Conservation (phyloP, 2,113 vertebrate genomes). For the Aix galericulata region DNA sequence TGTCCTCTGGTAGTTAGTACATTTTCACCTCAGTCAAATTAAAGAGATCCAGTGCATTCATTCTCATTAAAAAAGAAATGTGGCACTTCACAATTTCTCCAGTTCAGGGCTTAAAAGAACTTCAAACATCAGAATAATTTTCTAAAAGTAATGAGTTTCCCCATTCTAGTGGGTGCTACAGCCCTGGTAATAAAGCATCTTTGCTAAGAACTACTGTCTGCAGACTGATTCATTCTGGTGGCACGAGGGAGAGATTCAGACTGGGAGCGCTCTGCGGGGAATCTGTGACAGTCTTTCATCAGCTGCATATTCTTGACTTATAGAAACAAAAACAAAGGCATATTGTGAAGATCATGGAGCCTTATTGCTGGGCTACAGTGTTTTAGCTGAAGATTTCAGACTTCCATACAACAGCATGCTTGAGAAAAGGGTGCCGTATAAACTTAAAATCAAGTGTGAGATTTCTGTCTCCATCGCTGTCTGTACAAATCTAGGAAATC, state of each 20-base stretch:
- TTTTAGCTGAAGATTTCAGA: constrained; percentile 41
- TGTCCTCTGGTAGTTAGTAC: constrained; percentile 37
- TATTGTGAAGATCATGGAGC: constrained; percentile 28
- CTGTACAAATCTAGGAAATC: constrained; percentile 45
- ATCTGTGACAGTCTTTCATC: constrained; percentile 62
- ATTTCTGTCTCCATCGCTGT: constrained; percentile 52
- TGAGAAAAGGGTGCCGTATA: not conserved
- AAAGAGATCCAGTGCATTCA: constrained; percentile 30
- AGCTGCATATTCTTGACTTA: constrained; percentile 57
- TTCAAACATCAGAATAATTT: constrained; percentile 58
- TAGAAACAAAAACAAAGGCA: constrained; percentile 61
- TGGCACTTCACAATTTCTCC: constrained; percentile 23
- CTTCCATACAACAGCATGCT: not conserved
- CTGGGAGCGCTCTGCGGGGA: constrained; percentile 31
- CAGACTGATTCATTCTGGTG: constrained; percentile 45
- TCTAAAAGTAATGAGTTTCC: constrained; percentile 59
- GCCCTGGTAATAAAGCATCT: constrained; percentile 32
- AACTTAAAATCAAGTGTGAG: constrained; percentile 38
- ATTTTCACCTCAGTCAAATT: constrained; percentile 34
- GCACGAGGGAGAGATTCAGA: constrained; percentile 44
- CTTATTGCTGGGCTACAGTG: not conserved
- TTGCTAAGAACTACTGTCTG: constrained; percentile 46
- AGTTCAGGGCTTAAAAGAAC: constrained; percentile 31
- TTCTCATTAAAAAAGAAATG: constrained; percentile 42
- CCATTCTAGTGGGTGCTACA: constrained; percentile 25